A percentile compares a stretch with the other conserved stretches of the same genome.
Conservation (phyloP, 1,140 invertebrate species). For the Anoplophora glabripennis region DNA sequence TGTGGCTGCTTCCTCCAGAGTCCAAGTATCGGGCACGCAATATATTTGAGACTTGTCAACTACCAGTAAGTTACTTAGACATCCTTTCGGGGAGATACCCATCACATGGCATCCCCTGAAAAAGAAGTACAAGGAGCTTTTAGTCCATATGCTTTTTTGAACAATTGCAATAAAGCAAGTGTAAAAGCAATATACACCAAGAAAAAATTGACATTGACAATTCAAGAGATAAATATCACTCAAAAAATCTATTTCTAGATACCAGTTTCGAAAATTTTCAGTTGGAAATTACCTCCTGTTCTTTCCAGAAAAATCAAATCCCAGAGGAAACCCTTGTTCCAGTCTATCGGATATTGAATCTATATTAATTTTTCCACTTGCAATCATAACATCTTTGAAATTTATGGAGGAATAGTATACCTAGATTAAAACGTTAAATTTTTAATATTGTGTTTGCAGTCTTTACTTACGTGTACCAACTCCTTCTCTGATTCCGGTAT, state of each 20-base stretch:
- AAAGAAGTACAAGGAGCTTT: too few relatives aligned
- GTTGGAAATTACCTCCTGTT: slow-evolving; percentile 37
- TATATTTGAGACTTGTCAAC: too few relatives aligned
- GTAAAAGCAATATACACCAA: too few relatives aligned
- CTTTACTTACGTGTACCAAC: slow-evolving; percentile 50
- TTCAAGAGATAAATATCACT: too few relatives aligned
- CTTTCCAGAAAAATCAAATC: slow-evolving; percentile 71
- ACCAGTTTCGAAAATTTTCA: too few relatives aligned
- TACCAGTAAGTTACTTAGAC: too few relatives aligned
- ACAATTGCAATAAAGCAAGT: too few relatives aligned
- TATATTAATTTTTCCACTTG: slow-evolving; percentile 67
- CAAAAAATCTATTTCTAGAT: too few relatives aligned
- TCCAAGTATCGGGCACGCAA: slow-evolving; percentile 83
- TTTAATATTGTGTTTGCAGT: not conserved
- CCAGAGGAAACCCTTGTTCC: slow-evolving; percentile 64
- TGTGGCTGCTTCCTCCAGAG: slow-evolving; percentile 80
- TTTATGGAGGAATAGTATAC: slow-evolving; percentile 69
- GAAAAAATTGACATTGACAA: too few relatives aligned
- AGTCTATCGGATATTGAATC: slow-evolving; percentile 59
- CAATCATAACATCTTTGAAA: slow-evolving; percentile 77
- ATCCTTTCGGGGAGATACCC: too few relatives aligned
- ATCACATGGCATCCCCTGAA: too few relatives aligned
- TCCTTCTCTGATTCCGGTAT: slow-evolving; percentile 48
- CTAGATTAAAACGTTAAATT: slow-evolving; percentile 35
- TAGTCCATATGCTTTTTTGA: too few relatives aligned